Base-by-base conservation (phyloP, 2,797 vertebrate genomes). In the Lycodopsis pacificus region DNA sequence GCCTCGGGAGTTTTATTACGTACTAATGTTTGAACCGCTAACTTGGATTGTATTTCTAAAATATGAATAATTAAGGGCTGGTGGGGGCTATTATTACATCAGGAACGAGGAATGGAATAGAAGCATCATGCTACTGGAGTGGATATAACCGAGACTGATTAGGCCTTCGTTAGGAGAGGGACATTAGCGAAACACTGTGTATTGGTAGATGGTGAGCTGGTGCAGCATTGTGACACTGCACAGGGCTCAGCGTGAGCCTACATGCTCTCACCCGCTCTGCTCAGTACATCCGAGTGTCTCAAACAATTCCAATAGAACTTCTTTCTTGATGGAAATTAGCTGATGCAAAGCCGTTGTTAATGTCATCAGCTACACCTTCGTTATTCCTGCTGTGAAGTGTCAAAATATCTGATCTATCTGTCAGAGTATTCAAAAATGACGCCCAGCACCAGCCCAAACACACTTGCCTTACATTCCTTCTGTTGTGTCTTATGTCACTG, bases 1-100 rank as follows among this genome's bases (percentile, higher is more conserved):
- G 92, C 94, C 95, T 94, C 94, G 12, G 94, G 94, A 95, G 95
- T 93, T 95, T 95, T 93, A 94, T 94, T 94, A 93, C 93, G 93
- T 93, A 94, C 93, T 94, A 94, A 93, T 94, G 93, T 94, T 94
- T 94, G 90, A 93, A 93, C 94, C 89, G 91, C 94, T 94, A 94
- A 92, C 91, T 94, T 89, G 92, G 85, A 91, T 92, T 92, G 90
- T 92, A 91, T 94, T 93, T 94, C 90, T 90, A 93, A 94, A 94
- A 93, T 90, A 92, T 92, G 89, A 94, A 95, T 95, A 95, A 96
- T 96, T 95, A 94, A 95, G 86, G 83, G 90, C 79, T 89, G 92
- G 85, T 85, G 92, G 92, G 53, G 86, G 87, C 77, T 90, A 83
- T 93, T 91, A 93, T 93, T 92, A 89, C 85, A 86, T 88, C 66